Base-by-base conservation (phyloP, 2,797 vertebrate species). In the Helostoma temminkii region DNA sequence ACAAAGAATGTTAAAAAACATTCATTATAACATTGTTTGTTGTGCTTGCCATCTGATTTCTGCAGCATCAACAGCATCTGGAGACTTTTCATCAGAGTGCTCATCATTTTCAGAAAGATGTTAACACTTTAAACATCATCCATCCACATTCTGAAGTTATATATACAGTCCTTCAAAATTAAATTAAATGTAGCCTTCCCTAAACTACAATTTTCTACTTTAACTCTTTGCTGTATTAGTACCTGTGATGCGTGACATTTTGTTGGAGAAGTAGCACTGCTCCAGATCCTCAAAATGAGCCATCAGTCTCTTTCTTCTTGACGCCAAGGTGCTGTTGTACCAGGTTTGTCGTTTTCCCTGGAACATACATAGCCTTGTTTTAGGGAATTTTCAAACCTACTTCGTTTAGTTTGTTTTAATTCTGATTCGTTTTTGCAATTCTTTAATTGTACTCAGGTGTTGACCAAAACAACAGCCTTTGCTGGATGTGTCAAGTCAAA, bases 271-370 rank as follows among this genome's bases (percentile, higher is more conserved):
- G 90, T 99, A 99, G 90, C 98, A 99, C 78, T 99, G 98, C 78
- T 99, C 98, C 21, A 99, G 92, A 90, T 99, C 98, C 83, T 99
- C 98, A 88, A 99, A 99, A 65, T 99, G 98, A 84, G 98, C 98
- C 0, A 96, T 98, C 64, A 99, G 95, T 68, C 97, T 93, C 89
- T 99, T 99, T 81, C 98, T 94, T 42, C 97, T 93, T 0, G 98
- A 99, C 0, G 98, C 97, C 42, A 99, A 89, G 0, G 98, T 99
- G 92, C 96, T 99, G 89, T 98, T 99, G 82, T 99, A 98, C 96
- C 97, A 98, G 0, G 96, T 97, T 82, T 99, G 97, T 67, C 97
- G 96, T 87, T 98, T 99, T 50, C 96, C 96, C 97, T 99, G 71
- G 6, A 5, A 58, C 50, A 37, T 37, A 37, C 36, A 37, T 11